phyloP scores from a whole-genome alignment of 2,797 vertebrate genomes.

The Lithobates sylvaticus region DNA sequence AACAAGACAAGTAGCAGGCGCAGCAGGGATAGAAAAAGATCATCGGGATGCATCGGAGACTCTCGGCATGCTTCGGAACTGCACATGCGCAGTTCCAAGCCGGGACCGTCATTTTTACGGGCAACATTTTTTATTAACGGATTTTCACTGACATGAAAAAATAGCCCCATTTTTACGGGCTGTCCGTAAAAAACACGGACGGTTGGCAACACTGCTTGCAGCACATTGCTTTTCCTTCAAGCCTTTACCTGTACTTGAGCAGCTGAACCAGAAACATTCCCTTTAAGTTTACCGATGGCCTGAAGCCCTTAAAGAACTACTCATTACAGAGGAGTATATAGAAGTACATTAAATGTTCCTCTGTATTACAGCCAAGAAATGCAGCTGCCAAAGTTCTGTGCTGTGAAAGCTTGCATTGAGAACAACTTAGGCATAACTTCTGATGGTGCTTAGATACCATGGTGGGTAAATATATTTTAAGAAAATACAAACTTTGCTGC shows the following conservation, averaged over 20 bases:
- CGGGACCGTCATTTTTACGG: no score
- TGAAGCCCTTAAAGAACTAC: conserved; percentile 47
- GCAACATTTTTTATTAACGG: no score
- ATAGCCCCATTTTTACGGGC: no score
- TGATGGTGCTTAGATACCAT: conserved; percentile 52
- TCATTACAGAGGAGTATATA: conserved; percentile 44
- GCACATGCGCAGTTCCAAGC: no score
- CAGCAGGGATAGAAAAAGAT: no score
- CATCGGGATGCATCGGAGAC: no score
- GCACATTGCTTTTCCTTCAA: conserved; percentile 47
- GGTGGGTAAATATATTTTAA: conserved; percentile 40
- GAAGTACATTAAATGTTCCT: background rate
- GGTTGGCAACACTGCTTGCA: no score
- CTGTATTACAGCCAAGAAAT: conserved; percentile 56
- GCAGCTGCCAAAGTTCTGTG: conserved; percentile 49
- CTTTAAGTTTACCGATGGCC: conserved; percentile 43
- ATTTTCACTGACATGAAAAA: no score
- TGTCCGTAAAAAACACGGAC: no score
- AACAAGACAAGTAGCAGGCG: no score
- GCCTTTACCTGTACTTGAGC: conserved; percentile 46
- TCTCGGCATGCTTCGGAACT: no score
- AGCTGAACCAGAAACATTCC: background rate
- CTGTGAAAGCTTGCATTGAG: conserved; percentile 60
- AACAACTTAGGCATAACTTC: conserved; percentile 33
- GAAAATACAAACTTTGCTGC: conserved; percentile 2